Evolutionary conservation across 2,113 vertebrate species (phyloP), one percentile per base, ranked within the genome.

Genomic region (Heterotilapia buettikoferi): DNA sequence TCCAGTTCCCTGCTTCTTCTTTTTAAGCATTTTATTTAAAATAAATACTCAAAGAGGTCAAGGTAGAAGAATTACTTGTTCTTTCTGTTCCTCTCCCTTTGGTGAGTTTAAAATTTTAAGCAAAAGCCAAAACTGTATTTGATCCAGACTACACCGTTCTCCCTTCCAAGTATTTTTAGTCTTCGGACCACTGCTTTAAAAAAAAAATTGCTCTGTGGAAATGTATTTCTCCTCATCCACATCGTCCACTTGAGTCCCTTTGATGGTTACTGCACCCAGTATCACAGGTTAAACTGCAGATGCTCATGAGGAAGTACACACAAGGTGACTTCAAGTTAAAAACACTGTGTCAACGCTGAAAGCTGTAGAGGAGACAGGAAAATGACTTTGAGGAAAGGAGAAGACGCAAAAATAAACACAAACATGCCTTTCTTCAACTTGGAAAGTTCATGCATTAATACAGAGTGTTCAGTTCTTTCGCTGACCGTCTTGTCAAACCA

Each of bases 231-330:
- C 33, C 18, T 66, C 61, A 38, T 71, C 38, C 38, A 24, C 12
- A 2, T 2, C 5, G 0, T 50, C 13, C 16, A 2, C 24, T 47
- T 43, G 14, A 76, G 14, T 47, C 40, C 24, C 40, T 18, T 26
- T 10, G 40, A 40, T 76, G 24, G 16, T 76, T 26, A 18, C 16
- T 50, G 5, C 16, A 78, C 24, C 6, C 43, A 19, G 8, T 26
- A 1, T 45, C 7, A 45, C 38, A 45, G 24, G 40, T 73, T 10
- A 45, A 73, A 73, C 21, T 73, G 68, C 21, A 73, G 40, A 26
- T 45, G 68, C 5, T 24, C 40, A 73, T 4, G 13, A 24, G 43
- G 36, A 71, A 40, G n/a, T 14, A 43, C 12, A 43, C 36, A 43
- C 66, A 43, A 43, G 36, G 36, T 16, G 36, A 24, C 38, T 43